phyloP scores from a whole-genome alignment of 2,113 vertebrate species.

The Parotia lawesii region DNA sequence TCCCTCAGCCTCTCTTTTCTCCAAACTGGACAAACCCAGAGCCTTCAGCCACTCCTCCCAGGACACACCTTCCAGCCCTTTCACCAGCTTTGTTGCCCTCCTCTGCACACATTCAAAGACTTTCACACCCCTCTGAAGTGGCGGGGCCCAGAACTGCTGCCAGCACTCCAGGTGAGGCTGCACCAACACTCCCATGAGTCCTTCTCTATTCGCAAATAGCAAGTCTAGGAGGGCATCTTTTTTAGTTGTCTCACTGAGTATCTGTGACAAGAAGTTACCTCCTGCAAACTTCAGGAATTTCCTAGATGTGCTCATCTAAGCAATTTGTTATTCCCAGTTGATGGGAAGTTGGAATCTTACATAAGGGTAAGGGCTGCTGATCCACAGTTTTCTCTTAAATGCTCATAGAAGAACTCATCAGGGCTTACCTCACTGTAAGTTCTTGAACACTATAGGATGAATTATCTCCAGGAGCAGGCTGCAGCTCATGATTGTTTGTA shows the following conservation, averaged over 20 bases:
- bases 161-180: fast-evolving
- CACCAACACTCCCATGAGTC: not conserved
- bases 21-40: not conserved
- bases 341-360: not conserved
- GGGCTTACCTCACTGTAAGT: not conserved
- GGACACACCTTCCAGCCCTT: not conserved
- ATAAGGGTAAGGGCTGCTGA: not conserved
- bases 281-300: not conserved
- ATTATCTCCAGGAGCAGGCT: not conserved
- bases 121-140: not conserved
- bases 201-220: not conserved
- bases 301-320: not conserved
- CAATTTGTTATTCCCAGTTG: not conserved
- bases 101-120: not conserved
- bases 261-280: not conserved
- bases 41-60: not conserved
- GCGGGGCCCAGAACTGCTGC: not conserved
- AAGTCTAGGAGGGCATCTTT: not conserved
- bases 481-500: not conserved
- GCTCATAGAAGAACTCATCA: not conserved
- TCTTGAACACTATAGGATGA: not conserved
- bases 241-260: not conserved
- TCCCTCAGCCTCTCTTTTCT: not conserved
- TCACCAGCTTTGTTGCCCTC: not conserved
- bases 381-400: not conserved